Evolutionary conservation across 2,888 invertebrate genomes (phyloP).

Genomic region (Linnaemya vulpina): DNA sequence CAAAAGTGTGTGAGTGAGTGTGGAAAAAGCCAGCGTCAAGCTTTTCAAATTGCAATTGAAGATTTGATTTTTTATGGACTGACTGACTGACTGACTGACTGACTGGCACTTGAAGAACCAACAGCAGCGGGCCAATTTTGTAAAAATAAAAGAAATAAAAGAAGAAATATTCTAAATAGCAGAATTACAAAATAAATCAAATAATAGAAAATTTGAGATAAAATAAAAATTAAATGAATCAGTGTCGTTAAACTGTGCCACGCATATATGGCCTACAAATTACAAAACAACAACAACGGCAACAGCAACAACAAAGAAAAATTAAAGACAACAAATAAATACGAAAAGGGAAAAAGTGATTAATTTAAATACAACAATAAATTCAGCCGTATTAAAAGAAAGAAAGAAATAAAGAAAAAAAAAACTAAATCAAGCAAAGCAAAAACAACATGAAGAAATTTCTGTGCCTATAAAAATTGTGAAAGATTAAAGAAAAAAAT

Average conservation of each 20-base stretch:
- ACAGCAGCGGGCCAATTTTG: constrained; percentile 16
- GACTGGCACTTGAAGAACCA: constrained; percentile 22
- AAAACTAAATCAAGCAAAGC: constrained; percentile 36
- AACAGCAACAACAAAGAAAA: constrained; percentile 27
- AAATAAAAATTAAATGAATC: constrained; percentile 41
- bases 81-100: too few species aligned
- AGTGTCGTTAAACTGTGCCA: constrained; percentile 62
- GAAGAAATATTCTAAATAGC: neutral
- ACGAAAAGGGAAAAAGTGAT: constrained; percentile 1
- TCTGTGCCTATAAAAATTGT: constrained; percentile 58
- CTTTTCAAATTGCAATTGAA: constrained; percentile 22
- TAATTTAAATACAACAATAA: constrained; percentile 23
- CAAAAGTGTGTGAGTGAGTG: neutral
- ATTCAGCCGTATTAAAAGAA: constrained; percentile 12
- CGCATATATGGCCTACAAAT: constrained; percentile 56
- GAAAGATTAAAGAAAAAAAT: constrained; percentile 9
- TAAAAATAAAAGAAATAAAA: neutral
- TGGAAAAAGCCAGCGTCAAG: constrained; percentile 23
- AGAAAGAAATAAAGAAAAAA: too few species aligned
- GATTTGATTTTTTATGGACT: constrained; percentile 26
- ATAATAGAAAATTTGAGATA: neutral
- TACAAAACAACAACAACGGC: constrained; percentile 42
- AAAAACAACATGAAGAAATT: constrained; percentile 72
- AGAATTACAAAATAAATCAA: constrained; percentile 7
- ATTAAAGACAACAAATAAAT: constrained; percentile 4